phyloP scores from a whole-genome alignment of 2,797 vertebrate genomes.

The Pristis pectinata region DNA sequence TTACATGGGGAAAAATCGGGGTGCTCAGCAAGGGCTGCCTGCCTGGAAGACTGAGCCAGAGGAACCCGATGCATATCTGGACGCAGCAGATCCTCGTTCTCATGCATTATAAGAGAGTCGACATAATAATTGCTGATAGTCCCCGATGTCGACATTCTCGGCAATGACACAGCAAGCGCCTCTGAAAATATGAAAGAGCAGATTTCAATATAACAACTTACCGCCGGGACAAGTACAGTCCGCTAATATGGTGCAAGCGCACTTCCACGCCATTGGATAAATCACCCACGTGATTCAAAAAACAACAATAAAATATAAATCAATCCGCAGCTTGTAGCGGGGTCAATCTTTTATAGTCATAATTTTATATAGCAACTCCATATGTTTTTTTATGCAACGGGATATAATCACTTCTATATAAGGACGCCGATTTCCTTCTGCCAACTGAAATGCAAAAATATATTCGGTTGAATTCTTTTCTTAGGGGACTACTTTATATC shows the following conservation, averaged over 20 bases:
- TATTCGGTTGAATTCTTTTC: conserved; percentile 47
- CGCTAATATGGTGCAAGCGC: conserved; percentile 87
- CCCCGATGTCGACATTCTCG: conserved; percentile 80
- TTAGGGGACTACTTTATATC: conserved; percentile 69
- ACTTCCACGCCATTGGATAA: conserved; percentile 80
- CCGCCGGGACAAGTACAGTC: conserved; percentile 80
- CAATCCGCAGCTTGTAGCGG: conserved; percentile 88
- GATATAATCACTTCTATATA: conserved; percentile 74
- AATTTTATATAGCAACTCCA: conserved; percentile 90
- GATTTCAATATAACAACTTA: conserved; percentile 81
- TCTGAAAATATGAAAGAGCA: conserved; percentile 74
- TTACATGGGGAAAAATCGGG: conserved; percentile 82
- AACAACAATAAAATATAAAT: conserved; percentile 99
- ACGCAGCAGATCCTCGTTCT: conserved; percentile 79
- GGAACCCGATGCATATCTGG: conserved; percentile 74
- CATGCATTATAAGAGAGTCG: conserved; percentile 79
- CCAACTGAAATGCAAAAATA: conserved; percentile 64
- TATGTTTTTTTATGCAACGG: conserved; percentile 83
- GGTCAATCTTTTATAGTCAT: conserved; percentile 90
- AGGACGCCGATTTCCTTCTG: conserved; percentile 74
- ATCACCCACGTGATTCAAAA: conserved; percentile 76
- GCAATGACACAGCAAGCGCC: conserved; percentile 44
- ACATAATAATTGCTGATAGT: conserved; percentile 84
- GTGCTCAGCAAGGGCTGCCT: conserved; percentile 77
- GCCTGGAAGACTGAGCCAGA: conserved; percentile 72